Base-by-base conservation (phyloP, 2,113 vertebrate species). In the sheep (Ovis aries) region DNA sequence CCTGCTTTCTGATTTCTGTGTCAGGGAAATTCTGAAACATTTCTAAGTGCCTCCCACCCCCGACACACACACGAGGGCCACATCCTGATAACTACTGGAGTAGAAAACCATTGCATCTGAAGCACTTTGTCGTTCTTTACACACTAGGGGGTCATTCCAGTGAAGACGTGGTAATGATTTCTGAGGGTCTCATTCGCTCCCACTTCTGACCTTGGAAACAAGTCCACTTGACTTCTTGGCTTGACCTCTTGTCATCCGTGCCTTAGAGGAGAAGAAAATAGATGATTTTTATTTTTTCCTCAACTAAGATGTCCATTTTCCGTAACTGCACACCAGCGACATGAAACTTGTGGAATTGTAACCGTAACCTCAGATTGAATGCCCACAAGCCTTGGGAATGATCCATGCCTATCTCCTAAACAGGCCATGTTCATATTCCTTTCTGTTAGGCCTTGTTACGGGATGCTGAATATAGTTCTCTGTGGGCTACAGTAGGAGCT, bases 11-110 rank as follows among this genome's bases (percentile, higher is more conserved):
- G n/a, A 27, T 14, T 62, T 53, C 55, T 50, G 17, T 4, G 25
- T 33, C 55, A 1, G 16, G 45, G 53, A 31, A 59, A 3, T 7
- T 77, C 53, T n/a, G 29, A 16, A 11, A 33, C 13, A 23, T 27
- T 19, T 43, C 6, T 6, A 17, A 5, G 0, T 7, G 48, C 13
- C 36, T 13, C 14, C 10, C 45, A 33, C 45, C 29, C 45, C 4
- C 45, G 33, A 21, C 6, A 60, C 19, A 43, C 2, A 8, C 25
- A 16, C 1, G 0, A 5, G 57, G 2, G 5, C 45, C 55, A 12
- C 45, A 3, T 43, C 12, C 31, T 4, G 9, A 33, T 6, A 50
- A 81, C 7, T n/a, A 52, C 31, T n/a, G 78, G 48, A 81, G 78
- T 52, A 52, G 78, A 52, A 81, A 81, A 52, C 3, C 8, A 52